Percentiles rank a stretch among this genome's conserved stretches.
Evolutionary conservation across 2,888 invertebrate species (phyloP).

Genomic region (Epistrophe eligans): DNA sequence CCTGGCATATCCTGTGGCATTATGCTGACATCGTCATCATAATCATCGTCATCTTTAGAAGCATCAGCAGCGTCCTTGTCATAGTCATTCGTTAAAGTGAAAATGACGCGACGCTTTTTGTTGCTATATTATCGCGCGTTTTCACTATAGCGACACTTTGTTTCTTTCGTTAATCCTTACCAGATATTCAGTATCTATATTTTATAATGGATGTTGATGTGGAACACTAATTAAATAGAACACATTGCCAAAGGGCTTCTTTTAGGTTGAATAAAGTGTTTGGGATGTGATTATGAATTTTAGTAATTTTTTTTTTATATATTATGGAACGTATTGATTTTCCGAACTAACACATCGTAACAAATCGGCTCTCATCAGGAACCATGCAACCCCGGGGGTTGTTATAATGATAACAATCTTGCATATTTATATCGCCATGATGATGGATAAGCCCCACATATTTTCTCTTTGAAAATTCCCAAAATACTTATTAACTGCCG

Average conservation of each 20-base stretch:
- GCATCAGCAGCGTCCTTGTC: constrained; percentile 68
- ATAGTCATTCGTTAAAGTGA: constrained; percentile 70
- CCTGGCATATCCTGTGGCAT: constrained; percentile 64
- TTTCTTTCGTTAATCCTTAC: constrained; percentile 38
- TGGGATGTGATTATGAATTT: constrained; percentile 30
- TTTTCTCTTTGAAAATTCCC: background rate
- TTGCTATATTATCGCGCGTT: constrained; percentile 53
- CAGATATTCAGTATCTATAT: constrained; percentile 38
- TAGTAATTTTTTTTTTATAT: background rate
- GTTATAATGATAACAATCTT: constrained; percentile 21
- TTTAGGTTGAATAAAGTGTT: constrained; percentile 12
- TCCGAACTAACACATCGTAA: constrained; percentile 28
- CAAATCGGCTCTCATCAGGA: constrained; percentile 48
- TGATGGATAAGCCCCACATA: background rate
- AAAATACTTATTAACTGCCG: background rate
- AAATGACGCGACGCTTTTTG: constrained; percentile 68
- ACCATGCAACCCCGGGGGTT: constrained; percentile 31
- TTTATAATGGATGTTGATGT: constrained; percentile 25
- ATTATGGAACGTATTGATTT: constrained; percentile 60
- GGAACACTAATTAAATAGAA: constrained; percentile 67
- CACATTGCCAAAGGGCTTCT: constrained; percentile 21
- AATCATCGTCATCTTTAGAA: constrained; percentile 53
- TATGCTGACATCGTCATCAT: constrained; percentile 69
- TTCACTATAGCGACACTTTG: constrained; percentile 50
- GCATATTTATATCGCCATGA: constrained; percentile 5